Evolutionary conservation across 2,888 invertebrate species (phyloP), one percentile per base, ranked within the genome.

Genomic region (Tipula helvola): DNA sequence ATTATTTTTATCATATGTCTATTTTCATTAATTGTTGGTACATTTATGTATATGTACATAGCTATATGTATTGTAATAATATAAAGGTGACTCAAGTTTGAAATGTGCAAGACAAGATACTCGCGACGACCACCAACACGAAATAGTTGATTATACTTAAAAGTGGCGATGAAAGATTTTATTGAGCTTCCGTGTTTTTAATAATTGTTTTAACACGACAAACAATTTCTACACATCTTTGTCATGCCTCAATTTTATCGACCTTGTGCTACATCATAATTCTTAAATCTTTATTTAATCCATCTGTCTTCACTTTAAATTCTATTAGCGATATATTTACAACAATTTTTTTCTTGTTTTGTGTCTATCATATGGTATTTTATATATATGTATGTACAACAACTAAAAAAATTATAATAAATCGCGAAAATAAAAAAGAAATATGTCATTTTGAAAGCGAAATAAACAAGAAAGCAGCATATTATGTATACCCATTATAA

Each of bases 271-370:
- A 71, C 28, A 71, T 71, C 71, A 71, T 71, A 71, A 71, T 71
- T 71, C 71, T 71, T 71, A 71, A 71, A 28, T 71, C 71, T 71
- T 71, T 71, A 71, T 71, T 71, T 71, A 71, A 71, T 71, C 71
- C 71, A 71, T 71, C 71, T 71, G 71, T 71, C 71, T 71, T 71
- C 71, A 71, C 71, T 71, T 71, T 71, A 71, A 71, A 71, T 71
- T 28, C 71, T 28, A 71, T 71, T 71, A 71, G 71, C 71, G 71
- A 71, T 71, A 71, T 71, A 71, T 71, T 71, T 71, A 71, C 18
- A 71, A 2, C 28, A 71, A 71, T 28, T 71, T 28, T 71, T 71
- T 52, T 18, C 28, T 18, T 28, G 71, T 71, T 71, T 71, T 28
- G 71, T 71, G 12, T 28, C 71, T 71, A 28, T 71, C 71, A 71